Evolutionary conservation across 2,797 vertebrate genomes (phyloP).

Genomic region (Anolis apletophallus): DNA sequence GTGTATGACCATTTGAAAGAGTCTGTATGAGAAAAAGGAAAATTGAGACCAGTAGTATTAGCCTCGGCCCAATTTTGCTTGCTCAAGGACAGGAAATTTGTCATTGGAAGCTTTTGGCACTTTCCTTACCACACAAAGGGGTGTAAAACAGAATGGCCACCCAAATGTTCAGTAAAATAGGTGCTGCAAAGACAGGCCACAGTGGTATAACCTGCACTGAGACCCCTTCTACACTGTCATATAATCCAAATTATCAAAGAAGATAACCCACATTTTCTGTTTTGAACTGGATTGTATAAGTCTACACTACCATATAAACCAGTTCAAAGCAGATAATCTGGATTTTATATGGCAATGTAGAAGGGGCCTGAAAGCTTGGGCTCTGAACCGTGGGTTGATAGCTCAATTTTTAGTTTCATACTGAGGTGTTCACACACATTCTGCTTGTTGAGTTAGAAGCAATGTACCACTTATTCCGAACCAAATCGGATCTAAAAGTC

Average conservation of each 20-base stretch:
- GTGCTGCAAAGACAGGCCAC: neutral
- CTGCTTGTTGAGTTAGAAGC: neutral
- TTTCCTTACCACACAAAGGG: neutral
- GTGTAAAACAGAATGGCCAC: neutral
- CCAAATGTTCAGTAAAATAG: neutral
- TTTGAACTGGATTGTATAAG: too few species aligned
- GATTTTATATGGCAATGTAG: too few species aligned
- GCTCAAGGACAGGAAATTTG: neutral
- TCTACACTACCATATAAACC: too few species aligned
- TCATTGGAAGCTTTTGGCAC: neutral
- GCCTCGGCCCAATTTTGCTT: neutral
- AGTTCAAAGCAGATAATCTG: too few species aligned
- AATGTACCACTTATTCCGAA: neutral
- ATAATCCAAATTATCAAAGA: too few species aligned
- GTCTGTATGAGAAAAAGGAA: neutral
- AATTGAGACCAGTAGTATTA: neutral
- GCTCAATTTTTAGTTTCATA: too few species aligned
- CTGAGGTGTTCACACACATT: too few species aligned
- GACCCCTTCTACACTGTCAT: too few species aligned
- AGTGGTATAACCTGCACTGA: neutral
- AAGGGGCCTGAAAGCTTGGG: too few species aligned
- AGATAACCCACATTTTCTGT: too few species aligned
- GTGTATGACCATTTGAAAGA: neutral
- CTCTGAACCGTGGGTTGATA: too few species aligned
- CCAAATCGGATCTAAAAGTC: neutral